Conservation (phyloP, 2,113 vertebrate genomes). For the Chamaea fasciata region DNA sequence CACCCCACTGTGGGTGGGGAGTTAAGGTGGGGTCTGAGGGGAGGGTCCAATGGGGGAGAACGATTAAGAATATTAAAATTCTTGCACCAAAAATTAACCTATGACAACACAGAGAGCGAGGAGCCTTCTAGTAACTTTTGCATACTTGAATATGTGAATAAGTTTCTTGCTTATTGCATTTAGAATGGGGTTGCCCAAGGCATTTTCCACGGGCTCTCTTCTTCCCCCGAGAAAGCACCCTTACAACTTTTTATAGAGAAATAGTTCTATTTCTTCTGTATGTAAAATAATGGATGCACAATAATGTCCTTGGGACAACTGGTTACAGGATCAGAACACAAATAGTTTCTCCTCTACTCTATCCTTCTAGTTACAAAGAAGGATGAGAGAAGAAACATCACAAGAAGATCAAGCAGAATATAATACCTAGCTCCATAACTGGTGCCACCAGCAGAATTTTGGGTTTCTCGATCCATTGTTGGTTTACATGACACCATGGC, state of each 20-base stretch:
- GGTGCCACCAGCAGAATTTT: not conserved
- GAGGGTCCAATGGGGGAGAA: too few relatives aligned
- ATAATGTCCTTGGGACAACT: not conserved
- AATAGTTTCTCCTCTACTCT: not conserved
- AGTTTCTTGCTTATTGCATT: too few relatives aligned
- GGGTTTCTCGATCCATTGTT: not conserved
- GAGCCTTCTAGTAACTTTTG: too few relatives aligned
- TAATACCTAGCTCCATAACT: not conserved
- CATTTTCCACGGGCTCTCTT: too few relatives aligned
- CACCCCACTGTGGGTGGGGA: too few relatives aligned
- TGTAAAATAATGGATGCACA: not conserved
- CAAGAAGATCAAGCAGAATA: not conserved
- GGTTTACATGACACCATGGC: not conserved
- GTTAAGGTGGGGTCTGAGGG: too few relatives aligned
- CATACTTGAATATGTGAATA: too few relatives aligned
- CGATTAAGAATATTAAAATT: too few relatives aligned
- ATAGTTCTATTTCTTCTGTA: not conserved
- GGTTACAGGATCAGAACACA: not conserved
- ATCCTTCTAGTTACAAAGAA: not conserved
- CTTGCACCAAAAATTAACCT: too few relatives aligned
- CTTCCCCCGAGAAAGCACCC: too few relatives aligned
- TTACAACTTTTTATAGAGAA: not conserved
- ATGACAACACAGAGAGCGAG: too few relatives aligned
- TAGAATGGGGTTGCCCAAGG: too few relatives aligned
- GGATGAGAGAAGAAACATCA: not conserved